Percentiles rank a stretch among this genome's conserved stretches.
Evolutionary conservation across 1,140 invertebrate genomes (phyloP).

Genomic region (Drosophila tropicalis): DNA sequence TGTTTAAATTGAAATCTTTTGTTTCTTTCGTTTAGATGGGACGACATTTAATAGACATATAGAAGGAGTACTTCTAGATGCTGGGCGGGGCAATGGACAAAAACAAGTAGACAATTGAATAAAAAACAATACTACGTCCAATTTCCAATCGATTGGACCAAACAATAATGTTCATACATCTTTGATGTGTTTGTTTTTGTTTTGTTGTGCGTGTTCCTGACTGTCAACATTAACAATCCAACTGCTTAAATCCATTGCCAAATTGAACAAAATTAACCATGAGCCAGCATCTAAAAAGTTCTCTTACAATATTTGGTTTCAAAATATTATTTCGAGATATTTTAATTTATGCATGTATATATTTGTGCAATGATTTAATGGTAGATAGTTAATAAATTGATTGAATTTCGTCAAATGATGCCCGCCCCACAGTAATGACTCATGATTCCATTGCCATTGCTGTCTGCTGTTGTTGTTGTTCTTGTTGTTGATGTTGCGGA

Average conservation of each 20-base stretch:
- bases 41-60: background rate
- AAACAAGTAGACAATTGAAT: too few relatives aligned
- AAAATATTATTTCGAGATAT: constrained; percentile 36
- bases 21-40: background rate
- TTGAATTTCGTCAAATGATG: constrained; percentile 25
- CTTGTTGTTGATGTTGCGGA: constrained; percentile 34
- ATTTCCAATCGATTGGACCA: too few relatives aligned
- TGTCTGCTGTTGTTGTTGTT: constrained; percentile 38
- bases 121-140: too few relatives aligned
- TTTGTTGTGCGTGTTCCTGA: too few relatives aligned
- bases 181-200: too few relatives aligned
- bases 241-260: background rate
- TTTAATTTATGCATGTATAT: too few relatives aligned
- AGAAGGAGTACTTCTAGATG: background rate
- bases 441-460: constrained; percentile 51
- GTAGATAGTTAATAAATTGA: constrained; percentile 33
- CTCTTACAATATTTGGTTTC: constrained; percentile 46
- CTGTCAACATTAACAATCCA: background rate
- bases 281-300: constrained; percentile 50
- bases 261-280: constrained; percentile 3
- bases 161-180: too few relatives aligned
- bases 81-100: background rate
- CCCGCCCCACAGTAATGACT: constrained; percentile 37
- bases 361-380: constrained; percentile 53
- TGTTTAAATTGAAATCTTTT: background rate